phyloP scores from a whole-genome alignment of 2,888 invertebrate genomes.

The Scaeva pyrastri region DNA sequence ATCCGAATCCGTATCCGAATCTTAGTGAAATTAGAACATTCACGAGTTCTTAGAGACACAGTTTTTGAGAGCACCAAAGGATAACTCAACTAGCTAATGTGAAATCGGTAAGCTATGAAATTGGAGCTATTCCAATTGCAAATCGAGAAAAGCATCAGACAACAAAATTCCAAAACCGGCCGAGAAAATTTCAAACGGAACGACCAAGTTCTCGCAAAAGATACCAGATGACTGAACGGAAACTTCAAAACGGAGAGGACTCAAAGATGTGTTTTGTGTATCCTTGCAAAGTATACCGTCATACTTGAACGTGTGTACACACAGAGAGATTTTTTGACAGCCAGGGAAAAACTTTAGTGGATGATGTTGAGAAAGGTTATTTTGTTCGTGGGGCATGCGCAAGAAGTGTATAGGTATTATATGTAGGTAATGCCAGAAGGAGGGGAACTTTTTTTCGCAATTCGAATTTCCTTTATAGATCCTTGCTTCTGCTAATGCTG shows the following conservation, averaged over 20 bases:
- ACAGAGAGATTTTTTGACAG: slow-evolving; percentile 62
- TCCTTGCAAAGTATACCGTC: slow-evolving; percentile 65
- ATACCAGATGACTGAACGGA: slow-evolving; percentile 73
- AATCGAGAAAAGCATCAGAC: slow-evolving; percentile 40
- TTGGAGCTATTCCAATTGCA: slow-evolving; percentile 28
- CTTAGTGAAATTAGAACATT: slow-evolving; percentile 30
- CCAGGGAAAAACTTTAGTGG: slow-evolving; percentile 32
- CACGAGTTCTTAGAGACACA: slow-evolving; percentile 20
- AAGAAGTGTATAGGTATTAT: not conserved
- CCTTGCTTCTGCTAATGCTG: not conserved
- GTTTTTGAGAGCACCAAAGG: slow-evolving; percentile 19
- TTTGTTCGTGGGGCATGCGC: slow-evolving; percentile 71
- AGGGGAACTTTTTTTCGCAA: slow-evolving; percentile 70
- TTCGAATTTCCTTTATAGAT: slow-evolving; percentile 60
- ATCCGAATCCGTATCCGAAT: slow-evolving; percentile 28
- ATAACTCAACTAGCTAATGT: not conserved
- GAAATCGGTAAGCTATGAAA: slow-evolving; percentile 43
- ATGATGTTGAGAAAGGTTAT: slow-evolving; percentile 75
- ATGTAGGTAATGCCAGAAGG: not conserved
- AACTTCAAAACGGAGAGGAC: slow-evolving; percentile 54
- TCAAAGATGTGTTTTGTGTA: slow-evolving; percentile 73
- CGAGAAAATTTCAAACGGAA: slow-evolving; percentile 12
- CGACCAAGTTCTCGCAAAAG: slow-evolving; percentile 47
- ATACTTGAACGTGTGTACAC: slow-evolving; percentile 50
- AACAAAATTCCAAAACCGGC: slow-evolving; percentile 43